Evolutionary conservation across 1,140 invertebrate genomes (phyloP), one percentile per base, ranked within the genome.

Genomic region (Trichomalopsis sarcophagae): DNA sequence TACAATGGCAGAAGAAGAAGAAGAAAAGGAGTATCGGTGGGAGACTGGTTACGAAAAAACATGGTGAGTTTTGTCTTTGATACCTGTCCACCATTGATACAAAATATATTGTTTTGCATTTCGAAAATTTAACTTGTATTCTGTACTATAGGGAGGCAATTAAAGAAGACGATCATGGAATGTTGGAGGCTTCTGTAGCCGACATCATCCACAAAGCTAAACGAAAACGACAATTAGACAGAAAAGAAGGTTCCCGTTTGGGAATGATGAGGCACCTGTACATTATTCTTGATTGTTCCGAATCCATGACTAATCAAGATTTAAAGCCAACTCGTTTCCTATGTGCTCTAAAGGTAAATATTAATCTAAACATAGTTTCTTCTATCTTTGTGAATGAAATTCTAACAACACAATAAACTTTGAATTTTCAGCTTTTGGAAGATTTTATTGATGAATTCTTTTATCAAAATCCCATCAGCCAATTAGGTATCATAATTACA

Each of bases 381-480:
- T 10, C 47, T 62, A 17, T 21, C 50, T 6, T n/a, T 21, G 17
- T 5, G 17, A 62, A 62, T 62, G 7, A 62, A 21, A 6, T 62
- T 21, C 0, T 11, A 73, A 33, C 86, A 47, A 81, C 33, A 62
- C 36, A 36, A 50, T 23, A 9, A 47, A 62, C 17, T n/a, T 4
- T 71, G 30, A 68, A 71, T 33, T 92, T 94, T 86, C 90, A 99
- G 97, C 93, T 99, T 36, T 91, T 99, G 78, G 97, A 99, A 94
- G 95, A 96, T 87, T 99, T 99, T 92, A 96, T 99, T 81, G 97
- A 98, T 88, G 98, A 99, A 93, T 99, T 97, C 91, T 99, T 99
- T 93, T 98, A 99, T 93, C 98, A 99, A 93, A 99, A 99, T 94
- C 99, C 99, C 66, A 98, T 99, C 77, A 98, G 98, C 92, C 99